These are phyloP conservation scores for Troglohyphantes excavatus DNA, from an alignment of 2,888 invertebrate genomes.

Conservation along the genomic window DNA sequence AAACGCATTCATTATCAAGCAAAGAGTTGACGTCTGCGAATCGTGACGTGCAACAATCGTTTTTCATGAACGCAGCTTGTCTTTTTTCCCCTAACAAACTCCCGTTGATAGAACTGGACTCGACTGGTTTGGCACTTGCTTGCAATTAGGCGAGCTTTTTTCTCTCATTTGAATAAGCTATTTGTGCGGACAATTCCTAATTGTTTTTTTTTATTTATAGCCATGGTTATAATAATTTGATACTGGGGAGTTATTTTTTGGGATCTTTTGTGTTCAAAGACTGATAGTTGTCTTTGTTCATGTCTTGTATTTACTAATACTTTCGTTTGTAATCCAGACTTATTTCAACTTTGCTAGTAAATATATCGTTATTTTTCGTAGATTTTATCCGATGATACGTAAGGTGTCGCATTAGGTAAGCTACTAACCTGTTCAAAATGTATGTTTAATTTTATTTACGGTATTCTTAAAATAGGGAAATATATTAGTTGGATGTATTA, in stretches of 20 bases:
- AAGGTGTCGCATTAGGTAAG: too few relatives aligned
- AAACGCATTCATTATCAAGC: background rate
- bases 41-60: constrained; percentile 12
- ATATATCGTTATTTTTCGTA: too few relatives aligned
- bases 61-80: constrained; percentile 16
- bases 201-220: constrained; percentile 25
- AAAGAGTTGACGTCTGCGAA: background rate
- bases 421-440: too few relatives aligned
- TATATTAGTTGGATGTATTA: too few relatives aligned
- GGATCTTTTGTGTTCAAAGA: background rate
- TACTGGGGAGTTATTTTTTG: background rate
- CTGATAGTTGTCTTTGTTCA: background rate
- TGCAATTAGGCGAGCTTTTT: constrained; percentile 10
- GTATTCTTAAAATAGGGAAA: too few relatives aligned
- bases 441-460: too few relatives aligned
- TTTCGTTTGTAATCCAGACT: too few relatives aligned
- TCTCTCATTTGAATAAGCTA: background rate
- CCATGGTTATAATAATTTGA: constrained; percentile 26
- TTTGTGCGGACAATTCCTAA: background rate
- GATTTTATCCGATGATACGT: too few relatives aligned
- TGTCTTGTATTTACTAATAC: too few relatives aligned
- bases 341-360: too few relatives aligned
- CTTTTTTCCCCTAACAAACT: constrained; percentile 16
- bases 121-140: constrained; percentile 28
- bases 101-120: background rate